Evolutionary conservation across 2,888 invertebrate species (phyloP), one percentile per base, ranked within the genome.

Genomic region (Nyleta sp.): DNA sequence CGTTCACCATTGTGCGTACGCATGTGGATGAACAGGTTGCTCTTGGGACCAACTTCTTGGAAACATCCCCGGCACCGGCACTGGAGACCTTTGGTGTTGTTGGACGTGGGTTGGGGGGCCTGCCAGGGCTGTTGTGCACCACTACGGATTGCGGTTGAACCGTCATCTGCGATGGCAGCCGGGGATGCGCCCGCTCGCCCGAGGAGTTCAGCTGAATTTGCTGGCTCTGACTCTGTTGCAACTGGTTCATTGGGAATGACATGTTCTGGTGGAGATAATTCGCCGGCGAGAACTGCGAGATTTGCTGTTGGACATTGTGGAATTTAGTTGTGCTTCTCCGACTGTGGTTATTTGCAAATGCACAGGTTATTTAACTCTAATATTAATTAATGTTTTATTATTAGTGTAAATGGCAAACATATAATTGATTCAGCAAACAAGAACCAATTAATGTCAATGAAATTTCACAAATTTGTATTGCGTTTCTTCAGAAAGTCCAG

Each of bases 1-100:
- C 91, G 84, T 77, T 91, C 90, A 6, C 91, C 90, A 52, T 90
- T 90, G 77, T 91, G 91, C 52, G 90, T 90, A 42, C 90, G 86
- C 90, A 91, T 90, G 46, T 90, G 91, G 68, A 91, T 91, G 46
- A 90, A 91, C 15, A 90, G 82, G 82, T 90, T 91, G 65, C 89
- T 90, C 74, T 90, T 90, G 68, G 90, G 90, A 8, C 90, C 90
- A 67, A 91, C 90, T 57, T 90, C 90, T 75, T 91, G 90, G 81
- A 89, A 90, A 70, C 90, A 91, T 57, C 90, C 89, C 78, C 90
- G 90, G 81, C 90, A 91, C 48, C 90, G 89, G 44, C 89, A 90
- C 81, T 91, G 90, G 5, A 86, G 78, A 57, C 87, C 88, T 64
- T 89, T 90, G 5, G 83, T 81, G 13, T 82, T 38, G 13, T 65